Evolutionary conservation across 2,888 invertebrate species (phyloP).

Genomic region (Asteroscopus sphinx): DNA sequence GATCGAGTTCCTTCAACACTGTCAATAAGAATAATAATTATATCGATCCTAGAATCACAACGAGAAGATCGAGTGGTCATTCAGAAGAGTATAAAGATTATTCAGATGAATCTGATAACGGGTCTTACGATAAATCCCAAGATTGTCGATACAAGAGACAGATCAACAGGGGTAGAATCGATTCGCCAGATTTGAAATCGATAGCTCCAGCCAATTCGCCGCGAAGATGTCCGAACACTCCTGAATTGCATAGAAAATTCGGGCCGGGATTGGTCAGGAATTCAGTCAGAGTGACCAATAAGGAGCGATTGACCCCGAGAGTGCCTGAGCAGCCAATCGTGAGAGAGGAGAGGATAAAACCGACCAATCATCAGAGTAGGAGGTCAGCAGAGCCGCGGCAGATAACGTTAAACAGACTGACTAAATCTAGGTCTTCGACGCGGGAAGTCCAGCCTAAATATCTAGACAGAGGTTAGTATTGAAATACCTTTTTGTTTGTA

Average conservation of each 20-base stretch:
- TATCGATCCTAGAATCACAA: conserved; percentile 71
- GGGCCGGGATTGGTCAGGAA: conserved; percentile 85
- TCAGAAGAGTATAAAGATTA: conserved; percentile 77
- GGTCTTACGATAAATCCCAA: conserved; percentile 77
- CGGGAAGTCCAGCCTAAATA: conserved; percentile 82
- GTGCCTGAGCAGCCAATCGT: conserved; percentile 88
- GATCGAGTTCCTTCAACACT: conserved; percentile 92
- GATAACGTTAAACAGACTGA: conserved; percentile 80
- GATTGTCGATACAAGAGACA: conserved; percentile 92
- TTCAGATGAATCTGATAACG: conserved; percentile 85
- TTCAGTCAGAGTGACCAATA: conserved; percentile 79
- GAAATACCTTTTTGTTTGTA: conserved; percentile 21
- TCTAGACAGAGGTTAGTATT: conserved; percentile 79
- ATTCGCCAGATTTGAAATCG: conserved; percentile 86
- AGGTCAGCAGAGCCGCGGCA: conserved; percentile 82
- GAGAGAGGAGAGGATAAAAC: conserved; percentile 77
- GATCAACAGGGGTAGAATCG: conserved; percentile 92
- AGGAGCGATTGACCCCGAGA: conserved; percentile 91
- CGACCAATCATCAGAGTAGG: conserved; percentile 81
- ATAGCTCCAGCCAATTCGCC: conserved; percentile 84
- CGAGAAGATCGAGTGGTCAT: conserved; percentile 77
- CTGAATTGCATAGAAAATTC: conserved; percentile 91
- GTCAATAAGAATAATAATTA: conserved; percentile 86
- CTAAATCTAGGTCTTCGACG: conserved; percentile 86
- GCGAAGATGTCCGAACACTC: conserved; percentile 90